Conservation (phyloP, 2,797 vertebrate species). For the Phrynocephalus guinanensis region DNA sequence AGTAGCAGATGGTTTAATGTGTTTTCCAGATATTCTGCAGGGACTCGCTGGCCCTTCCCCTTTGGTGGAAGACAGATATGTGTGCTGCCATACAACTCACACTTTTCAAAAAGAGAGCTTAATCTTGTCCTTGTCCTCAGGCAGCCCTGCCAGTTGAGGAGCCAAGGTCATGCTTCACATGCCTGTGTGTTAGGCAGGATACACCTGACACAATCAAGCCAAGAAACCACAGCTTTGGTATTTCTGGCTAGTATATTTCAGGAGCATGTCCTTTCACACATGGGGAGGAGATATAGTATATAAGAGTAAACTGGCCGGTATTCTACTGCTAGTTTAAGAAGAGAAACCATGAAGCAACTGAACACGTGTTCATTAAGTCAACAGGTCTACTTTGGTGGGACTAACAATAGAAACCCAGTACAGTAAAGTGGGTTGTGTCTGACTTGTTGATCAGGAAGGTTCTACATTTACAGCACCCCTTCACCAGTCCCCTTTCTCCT, state of each 20-base stretch:
- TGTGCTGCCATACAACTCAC: neutral
- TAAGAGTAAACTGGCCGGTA: neutral
- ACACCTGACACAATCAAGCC: neutral
- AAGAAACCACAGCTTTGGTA: neutral
- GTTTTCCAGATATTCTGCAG: neutral
- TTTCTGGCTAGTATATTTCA: no score
- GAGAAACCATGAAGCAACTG: no score
- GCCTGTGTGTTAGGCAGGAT: neutral
- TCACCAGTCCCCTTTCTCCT: neutral
- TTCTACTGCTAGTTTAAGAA: neutral
- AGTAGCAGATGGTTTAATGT: no score
- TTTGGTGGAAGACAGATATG: neutral
- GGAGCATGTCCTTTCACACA: neutral
- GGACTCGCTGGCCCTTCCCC: neutral
- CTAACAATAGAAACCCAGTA: no score
- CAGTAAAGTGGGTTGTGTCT: no score
- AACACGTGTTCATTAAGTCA: no score
- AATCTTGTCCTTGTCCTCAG: neutral
- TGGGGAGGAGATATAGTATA: neutral
- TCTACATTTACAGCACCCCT: neutral
- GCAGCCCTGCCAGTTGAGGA: neutral
- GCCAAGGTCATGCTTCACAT: neutral
- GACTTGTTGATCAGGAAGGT: no score
- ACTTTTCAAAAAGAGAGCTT: neutral
- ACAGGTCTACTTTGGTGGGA: no score